phyloP scores from a whole-genome alignment of 2,888 invertebrate genomes.

The Halocaridina rubra region DNA sequence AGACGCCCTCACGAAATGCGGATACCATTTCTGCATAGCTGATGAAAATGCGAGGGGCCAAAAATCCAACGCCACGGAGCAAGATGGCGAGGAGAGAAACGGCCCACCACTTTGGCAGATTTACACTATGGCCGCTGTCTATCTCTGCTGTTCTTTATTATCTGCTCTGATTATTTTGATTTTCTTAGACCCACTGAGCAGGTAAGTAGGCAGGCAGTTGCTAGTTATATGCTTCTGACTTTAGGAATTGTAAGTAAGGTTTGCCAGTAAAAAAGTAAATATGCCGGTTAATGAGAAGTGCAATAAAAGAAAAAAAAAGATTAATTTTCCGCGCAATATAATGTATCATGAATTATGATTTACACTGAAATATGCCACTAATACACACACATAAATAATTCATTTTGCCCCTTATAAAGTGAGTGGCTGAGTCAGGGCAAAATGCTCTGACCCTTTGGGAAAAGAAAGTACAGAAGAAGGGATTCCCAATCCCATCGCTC shows the following conservation, averaged over 20 bases:
- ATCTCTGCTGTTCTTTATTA: constrained; percentile 84
- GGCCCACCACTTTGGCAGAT: constrained; percentile 82
- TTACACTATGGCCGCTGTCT: constrained; percentile 89
- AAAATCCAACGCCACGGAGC: constrained; percentile 69
- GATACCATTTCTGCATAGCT: constrained; percentile 28
- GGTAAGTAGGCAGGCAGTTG: too few relatives aligned
- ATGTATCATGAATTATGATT: not conserved
- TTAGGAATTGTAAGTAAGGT: too few relatives aligned
- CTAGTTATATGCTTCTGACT: too few relatives aligned
- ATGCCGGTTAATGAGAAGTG: too few relatives aligned
- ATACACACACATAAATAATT: not conserved
- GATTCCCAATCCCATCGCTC: too few relatives aligned
- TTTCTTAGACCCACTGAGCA: constrained; percentile 89
- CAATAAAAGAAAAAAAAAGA: too few relatives aligned
- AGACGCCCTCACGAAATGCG: constrained; percentile 66
- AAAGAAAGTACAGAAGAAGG: too few relatives aligned
- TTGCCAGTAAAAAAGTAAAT: too few relatives aligned
- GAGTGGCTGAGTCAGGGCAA: too few relatives aligned
- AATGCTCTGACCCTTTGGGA: too few relatives aligned
- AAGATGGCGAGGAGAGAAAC: constrained; percentile 70
- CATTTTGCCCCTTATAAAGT: too few relatives aligned
- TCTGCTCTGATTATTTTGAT: constrained; percentile 88
- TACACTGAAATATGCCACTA: not conserved
- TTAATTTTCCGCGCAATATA: not conserved
- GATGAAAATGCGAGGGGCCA: not conserved